phyloP scores from a whole-genome alignment of 2,797 vertebrate species.

The Heteromormyrus szaboi region DNA sequence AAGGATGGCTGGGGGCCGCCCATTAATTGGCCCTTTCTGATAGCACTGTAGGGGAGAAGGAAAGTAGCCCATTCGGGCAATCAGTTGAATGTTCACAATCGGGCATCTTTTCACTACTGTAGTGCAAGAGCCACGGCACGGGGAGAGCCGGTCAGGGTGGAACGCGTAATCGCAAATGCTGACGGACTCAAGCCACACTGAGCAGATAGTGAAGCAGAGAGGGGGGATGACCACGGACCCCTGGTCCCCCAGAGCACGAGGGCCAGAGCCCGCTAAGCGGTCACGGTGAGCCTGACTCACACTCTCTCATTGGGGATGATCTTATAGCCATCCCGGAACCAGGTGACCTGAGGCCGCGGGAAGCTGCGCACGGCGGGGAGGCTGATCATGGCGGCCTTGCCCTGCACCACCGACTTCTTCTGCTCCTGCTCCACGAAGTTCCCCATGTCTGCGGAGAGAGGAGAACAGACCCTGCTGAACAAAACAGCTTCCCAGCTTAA shows the following conservation, averaged over 20 bases:
- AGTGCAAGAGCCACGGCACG: neutral
- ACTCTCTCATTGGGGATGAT: constrained; percentile 82
- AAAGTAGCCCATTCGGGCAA: neutral
- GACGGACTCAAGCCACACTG: neutral
- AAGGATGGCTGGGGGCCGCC: constrained; percentile 41
- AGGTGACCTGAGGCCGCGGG: constrained; percentile 80
- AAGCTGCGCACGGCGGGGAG: constrained; percentile 64
- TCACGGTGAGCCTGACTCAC: constrained; percentile 60
- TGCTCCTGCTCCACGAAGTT: constrained; percentile 69
- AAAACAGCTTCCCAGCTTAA: neutral
- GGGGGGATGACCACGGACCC: neutral
- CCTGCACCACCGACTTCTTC: constrained; percentile 66
- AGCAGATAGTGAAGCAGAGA: neutral
- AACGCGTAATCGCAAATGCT: neutral
- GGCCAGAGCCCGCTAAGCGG: neutral
- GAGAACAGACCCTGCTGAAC: neutral
- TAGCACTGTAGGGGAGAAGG: neutral
- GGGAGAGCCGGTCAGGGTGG: neutral
- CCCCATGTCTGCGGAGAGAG: constrained; percentile 68
- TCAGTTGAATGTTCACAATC: neutral
- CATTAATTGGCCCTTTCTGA: constrained; percentile 41
- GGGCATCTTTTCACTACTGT: neutral
- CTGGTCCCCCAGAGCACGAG: neutral
- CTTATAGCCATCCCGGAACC: constrained; percentile 92
- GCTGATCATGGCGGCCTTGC: constrained; percentile 73